These are phyloP conservation scores for Sclerodermus sp. DNA, from an alignment of 2,888 invertebrate species.

Conservation along the genomic window DNA sequence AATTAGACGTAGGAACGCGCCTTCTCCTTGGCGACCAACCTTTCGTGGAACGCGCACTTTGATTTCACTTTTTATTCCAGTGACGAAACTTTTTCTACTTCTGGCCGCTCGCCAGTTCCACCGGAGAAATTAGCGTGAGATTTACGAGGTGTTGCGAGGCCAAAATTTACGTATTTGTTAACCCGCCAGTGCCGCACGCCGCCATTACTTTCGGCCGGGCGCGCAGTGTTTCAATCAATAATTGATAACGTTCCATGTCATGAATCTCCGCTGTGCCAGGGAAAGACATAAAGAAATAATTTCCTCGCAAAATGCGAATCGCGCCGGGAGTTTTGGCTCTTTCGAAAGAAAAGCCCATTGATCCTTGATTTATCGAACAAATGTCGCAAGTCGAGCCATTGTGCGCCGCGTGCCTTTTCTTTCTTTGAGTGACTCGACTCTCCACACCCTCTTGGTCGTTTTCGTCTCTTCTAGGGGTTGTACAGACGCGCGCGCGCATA, in stretches of 20 bases:
- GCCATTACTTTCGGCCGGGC: slow-evolving; percentile 3
- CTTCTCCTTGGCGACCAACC: too few species aligned
- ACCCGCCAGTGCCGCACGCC: slow-evolving; percentile 12
- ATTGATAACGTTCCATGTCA: not conserved
- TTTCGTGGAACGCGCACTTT: not conserved
- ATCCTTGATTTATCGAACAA: too few species aligned
- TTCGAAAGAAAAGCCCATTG: too few species aligned
- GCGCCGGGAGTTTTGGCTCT: too few species aligned
- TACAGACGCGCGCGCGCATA: too few species aligned
- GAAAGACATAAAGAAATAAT: not conserved
- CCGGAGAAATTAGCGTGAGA: slow-evolving; percentile 36
- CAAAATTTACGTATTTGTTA: slow-evolving; percentile 41
- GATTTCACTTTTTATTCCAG: not conserved
- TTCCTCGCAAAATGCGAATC: not conserved
- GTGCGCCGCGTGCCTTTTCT: too few species aligned
- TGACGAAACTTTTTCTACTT: slow-evolving; percentile 22
- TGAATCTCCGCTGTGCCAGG: not conserved
- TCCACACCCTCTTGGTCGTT: too few species aligned
- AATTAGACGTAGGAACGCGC: too few species aligned
- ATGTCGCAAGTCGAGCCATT: too few species aligned
- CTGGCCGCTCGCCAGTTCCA: slow-evolving; percentile 35
- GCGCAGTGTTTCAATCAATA: not conserved
- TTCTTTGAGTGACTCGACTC: too few species aligned
- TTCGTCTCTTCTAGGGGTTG: too few species aligned
- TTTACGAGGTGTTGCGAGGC: slow-evolving; percentile 39